Conservation (phyloP, 2,888 invertebrate genomes). For the Automeris io region DNA sequence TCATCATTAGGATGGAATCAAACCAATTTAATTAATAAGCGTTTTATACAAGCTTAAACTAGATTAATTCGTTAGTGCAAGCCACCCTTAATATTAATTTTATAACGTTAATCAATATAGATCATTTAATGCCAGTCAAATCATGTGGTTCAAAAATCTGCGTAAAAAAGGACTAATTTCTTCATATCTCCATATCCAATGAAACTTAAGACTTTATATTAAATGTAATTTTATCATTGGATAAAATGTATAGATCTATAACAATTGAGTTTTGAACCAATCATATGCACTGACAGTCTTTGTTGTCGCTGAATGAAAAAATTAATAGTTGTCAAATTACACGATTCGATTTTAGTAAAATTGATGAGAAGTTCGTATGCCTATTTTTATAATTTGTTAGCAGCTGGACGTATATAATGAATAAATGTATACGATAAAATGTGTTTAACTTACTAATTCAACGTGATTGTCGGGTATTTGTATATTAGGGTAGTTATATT, state of each 20-base stretch:
- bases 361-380: slow-evolving; percentile 32
- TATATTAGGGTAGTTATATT: slow-evolving; percentile 24
- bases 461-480: slow-evolving; percentile 21
- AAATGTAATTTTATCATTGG: neutral
- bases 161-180: neutral
- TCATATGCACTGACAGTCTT: slow-evolving; percentile 15
- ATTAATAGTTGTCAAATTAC: slow-evolving; percentile 47
- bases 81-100: no score
- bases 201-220: neutral
- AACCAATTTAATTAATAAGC: no score
- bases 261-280: slow-evolving; percentile 27
- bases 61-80: no score
- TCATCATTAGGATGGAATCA: no score
- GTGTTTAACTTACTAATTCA: slow-evolving; percentile 32
- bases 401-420: slow-evolving; percentile 27
- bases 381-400: slow-evolving; percentile 31
- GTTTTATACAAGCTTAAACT: no score
- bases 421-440: slow-evolving; percentile 26
- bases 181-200: neutral
- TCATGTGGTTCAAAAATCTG: neutral
- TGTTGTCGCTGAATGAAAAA: slow-evolving; percentile 2
- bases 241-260: slow-evolving; percentile 21
- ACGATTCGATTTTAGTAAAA: slow-evolving; percentile 41
- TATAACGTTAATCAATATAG: no score
- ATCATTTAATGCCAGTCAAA: no score